These are phyloP conservation scores for Florisuga fusca DNA, from an alignment of 2,797 vertebrate genomes.

Conservation along the genomic window DNA sequence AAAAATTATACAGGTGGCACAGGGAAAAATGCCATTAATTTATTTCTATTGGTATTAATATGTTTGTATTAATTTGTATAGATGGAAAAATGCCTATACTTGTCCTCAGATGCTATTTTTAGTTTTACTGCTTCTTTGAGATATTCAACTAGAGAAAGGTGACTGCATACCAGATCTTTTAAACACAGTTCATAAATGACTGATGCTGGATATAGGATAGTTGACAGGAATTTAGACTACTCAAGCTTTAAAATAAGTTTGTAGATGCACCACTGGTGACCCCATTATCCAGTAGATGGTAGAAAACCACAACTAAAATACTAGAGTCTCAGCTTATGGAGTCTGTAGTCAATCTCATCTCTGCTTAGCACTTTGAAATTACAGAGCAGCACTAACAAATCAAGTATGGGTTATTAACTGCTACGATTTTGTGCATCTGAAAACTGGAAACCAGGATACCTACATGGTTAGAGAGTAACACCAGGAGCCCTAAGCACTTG, in stretches of 20 bases:
- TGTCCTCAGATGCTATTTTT: not conserved
- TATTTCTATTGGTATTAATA: not conserved
- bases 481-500: slow-evolving; percentile 15
- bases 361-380: slow-evolving; percentile 3
- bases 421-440: slow-evolving; percentile 10
- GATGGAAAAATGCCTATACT: not conserved
- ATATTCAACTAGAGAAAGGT: not conserved
- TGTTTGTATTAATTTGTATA: no score
- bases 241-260: not conserved
- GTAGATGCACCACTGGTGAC: not conserved
- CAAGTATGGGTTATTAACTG: not conserved
- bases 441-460: not conserved
- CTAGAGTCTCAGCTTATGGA: not conserved
- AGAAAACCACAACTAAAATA: not conserved
- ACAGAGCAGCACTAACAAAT: not conserved
- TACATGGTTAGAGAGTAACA: not conserved
- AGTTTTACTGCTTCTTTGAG: not conserved
- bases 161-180: not conserved
- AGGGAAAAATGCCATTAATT: not conserved
- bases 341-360: not conserved
- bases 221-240: not conserved
- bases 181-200: not conserved
- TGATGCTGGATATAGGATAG: not conserved
- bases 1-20: not conserved
- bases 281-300: not conserved